Percentiles rank a stretch among this genome's conserved stretches.
phyloP scores from a whole-genome alignment of 1,140 invertebrate species.

The Magallana gigas region DNA sequence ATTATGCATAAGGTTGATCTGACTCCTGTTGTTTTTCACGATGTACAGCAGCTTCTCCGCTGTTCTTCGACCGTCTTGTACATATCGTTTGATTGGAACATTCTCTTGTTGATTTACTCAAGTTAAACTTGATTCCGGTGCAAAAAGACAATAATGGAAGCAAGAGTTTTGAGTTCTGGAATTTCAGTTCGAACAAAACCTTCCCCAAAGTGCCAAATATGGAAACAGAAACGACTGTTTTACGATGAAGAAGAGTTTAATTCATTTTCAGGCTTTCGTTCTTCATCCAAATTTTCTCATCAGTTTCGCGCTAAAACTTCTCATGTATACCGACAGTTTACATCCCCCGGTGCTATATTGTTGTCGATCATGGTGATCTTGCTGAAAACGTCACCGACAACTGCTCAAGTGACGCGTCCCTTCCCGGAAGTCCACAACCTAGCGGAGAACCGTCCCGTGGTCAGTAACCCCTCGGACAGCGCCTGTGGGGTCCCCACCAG shows the following conservation, averaged over 20 bases:
- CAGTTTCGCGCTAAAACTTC: background rate
- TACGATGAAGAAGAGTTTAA: background rate
- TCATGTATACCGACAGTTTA: background rate
- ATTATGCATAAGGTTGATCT: constrained; percentile 24
- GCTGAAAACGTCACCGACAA: background rate
- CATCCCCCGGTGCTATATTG: background rate
- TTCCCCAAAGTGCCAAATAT: background rate
- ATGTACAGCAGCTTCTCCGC: background rate
- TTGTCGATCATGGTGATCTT: background rate
- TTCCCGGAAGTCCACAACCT: constrained; percentile 75
- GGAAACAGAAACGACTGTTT: background rate
- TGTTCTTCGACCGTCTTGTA: background rate
- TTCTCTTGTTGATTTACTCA: background rate
- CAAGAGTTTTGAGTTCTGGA: background rate
- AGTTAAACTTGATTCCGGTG: constrained; percentile 1
- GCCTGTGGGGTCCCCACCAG: constrained; percentile 72
- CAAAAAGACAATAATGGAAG: background rate
- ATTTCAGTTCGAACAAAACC: background rate
- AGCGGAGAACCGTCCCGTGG: constrained; percentile 64
- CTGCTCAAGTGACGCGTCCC: constrained; percentile 50
- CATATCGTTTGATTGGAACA: background rate
- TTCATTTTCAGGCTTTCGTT: background rate
- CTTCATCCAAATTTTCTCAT: background rate
- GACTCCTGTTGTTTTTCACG: background rate
- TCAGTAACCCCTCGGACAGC: constrained; percentile 69